phyloP scores from a whole-genome alignment of 2,888 invertebrate genomes.

The Ommatoiulus sabulosus region DNA sequence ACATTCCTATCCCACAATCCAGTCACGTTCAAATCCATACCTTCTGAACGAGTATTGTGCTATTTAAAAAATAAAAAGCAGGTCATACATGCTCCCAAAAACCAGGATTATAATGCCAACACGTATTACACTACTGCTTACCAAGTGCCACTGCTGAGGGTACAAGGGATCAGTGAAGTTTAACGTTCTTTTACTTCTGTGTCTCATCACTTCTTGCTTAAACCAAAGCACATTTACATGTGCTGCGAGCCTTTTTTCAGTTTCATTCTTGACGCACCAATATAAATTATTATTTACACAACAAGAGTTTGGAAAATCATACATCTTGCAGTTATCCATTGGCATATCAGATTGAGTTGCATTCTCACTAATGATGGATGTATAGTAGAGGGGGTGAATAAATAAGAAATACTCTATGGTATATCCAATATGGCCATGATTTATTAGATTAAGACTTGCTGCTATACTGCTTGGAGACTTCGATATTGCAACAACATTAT shows the following conservation, averaged over 20 bases:
- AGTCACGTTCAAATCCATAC: slow-evolving; percentile 58
- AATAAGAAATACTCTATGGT: slow-evolving; percentile 52
- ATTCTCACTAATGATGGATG: background rate
- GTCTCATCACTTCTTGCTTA: slow-evolving; percentile 56
- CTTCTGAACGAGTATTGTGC: slow-evolving; percentile 56
- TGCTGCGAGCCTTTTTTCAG: background rate
- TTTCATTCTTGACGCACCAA: slow-evolving; percentile 12
- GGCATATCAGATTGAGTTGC: background rate
- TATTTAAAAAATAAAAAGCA: slow-evolving; percentile 52
- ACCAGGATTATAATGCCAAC: too few relatives aligned
- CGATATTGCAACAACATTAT: background rate
- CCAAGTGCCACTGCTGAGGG: slow-evolving; percentile 58
- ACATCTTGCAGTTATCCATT: background rate
- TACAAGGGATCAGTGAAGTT: slow-evolving; percentile 52
- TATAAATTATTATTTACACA: slow-evolving; percentile 4
- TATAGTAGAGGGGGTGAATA: slow-evolving; percentile 48
- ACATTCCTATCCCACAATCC: slow-evolving; percentile 58
- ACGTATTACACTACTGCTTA: background rate
- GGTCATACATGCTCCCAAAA: too few relatives aligned
- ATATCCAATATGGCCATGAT: slow-evolving; percentile 53
- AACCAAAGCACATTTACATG: slow-evolving; percentile 54
- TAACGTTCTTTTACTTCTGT: slow-evolving; percentile 45
- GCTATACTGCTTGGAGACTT: background rate
- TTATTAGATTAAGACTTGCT: slow-evolving; percentile 45
- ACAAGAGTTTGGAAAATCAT: background rate